A percentile compares a stretch with the other conserved stretches of the same genome.
Evolutionary conservation across 2,113 vertebrate genomes (phyloP).

Genomic region (Plestiodon gilberti): DNA sequence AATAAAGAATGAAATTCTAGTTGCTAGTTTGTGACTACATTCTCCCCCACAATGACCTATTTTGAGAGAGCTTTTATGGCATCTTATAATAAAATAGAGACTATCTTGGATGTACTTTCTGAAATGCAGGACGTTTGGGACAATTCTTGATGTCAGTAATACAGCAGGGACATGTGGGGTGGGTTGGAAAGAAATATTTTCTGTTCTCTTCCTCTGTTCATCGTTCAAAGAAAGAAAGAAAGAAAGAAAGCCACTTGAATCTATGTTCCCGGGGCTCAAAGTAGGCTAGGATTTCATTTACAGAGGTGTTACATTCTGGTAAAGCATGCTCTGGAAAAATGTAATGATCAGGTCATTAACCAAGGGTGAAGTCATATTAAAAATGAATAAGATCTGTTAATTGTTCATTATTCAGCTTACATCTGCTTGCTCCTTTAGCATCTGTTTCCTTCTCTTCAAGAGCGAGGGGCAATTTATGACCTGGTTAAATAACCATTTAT

Average conservation of each 20-base stretch:
- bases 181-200: background rate
- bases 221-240: no score
- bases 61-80: conserved; percentile 62
- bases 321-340: background rate
- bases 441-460: background rate
- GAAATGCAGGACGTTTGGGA: background rate
- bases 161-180: no score
- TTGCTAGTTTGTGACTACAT: conserved; percentile 55
- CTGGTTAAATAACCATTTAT: background rate
- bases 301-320: background rate
- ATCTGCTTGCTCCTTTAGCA: background rate
- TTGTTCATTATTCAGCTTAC: background rate
- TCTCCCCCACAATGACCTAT: conserved; percentile 47
- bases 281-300: background rate
- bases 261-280: background rate
- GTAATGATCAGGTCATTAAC: background rate
- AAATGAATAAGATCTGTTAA: background rate
- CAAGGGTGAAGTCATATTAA: background rate
- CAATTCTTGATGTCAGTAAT: conserved; percentile 21
- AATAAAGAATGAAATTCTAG: conserved; percentile 73
- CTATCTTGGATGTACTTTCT: conserved; percentile 31
- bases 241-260: background rate
- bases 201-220: background rate
- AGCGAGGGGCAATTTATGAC: background rate
- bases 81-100: conserved; percentile 40